Evolutionary conservation across 1,140 invertebrate genomes (phyloP).

Genomic region (Choristoneura fumiferana): DNA sequence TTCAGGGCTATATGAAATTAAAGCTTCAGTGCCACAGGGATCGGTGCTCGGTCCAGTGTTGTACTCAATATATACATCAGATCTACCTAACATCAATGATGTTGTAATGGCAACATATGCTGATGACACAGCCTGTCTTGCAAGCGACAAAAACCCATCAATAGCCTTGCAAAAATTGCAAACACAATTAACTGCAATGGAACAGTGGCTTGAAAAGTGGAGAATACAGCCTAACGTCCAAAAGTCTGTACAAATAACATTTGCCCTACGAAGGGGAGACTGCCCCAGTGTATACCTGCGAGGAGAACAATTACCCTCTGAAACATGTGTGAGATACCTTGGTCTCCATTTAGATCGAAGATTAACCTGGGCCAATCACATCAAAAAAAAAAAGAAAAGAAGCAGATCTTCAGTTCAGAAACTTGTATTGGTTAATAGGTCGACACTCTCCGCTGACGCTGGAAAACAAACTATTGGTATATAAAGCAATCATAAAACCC

Average conservation of each 20-base stretch:
- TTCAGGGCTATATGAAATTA: not conserved
- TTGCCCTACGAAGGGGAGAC: not conserved
- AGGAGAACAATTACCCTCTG: not conserved
- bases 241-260: too few relatives aligned
- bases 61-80: not conserved
- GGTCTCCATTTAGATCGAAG: not conserved
- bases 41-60: not conserved
- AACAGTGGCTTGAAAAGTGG: not conserved
- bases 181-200: not conserved
- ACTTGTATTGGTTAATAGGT: not conserved
- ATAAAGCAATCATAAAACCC: too few relatives aligned
- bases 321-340: not conserved
- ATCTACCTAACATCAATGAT: not conserved
- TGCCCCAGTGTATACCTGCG: not conserved
- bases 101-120: not conserved
- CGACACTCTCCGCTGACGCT: not conserved
- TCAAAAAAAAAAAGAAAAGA: not conserved
- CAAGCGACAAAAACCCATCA: not conserved
- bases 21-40: not conserved
- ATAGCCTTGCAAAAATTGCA: not conserved
- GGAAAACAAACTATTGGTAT: not conserved
- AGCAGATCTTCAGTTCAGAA: not conserved
- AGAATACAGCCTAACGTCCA: not conserved
- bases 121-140: not conserved
- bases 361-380: not conserved